Base-by-base conservation (phyloP, 2,113 vertebrate species). In the Lasiurus cinereus region DNA sequence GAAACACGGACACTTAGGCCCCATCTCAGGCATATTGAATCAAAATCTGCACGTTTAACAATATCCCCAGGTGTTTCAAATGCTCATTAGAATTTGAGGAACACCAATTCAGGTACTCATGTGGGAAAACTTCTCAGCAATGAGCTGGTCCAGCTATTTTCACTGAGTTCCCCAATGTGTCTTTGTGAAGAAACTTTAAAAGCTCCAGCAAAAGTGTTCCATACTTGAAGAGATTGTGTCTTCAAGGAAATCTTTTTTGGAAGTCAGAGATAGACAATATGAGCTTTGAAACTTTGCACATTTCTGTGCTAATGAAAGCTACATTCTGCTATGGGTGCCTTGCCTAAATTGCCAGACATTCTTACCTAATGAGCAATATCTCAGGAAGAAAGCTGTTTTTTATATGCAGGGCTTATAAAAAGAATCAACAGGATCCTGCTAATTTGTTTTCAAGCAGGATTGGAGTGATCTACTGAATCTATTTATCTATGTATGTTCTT, bases 181-280 rank as follows among this genome's bases (percentile, higher is more conserved):
- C 39, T 19, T 21, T 56, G 33, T 76, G 76, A 91, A 76, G 27
- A 95, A 79, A 72, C 50, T 43, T 48, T 77, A 92, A 79, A 16
- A 73, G 19, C 14, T 91, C 69, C 52, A 94, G 50, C 29, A 84
- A 95, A 93, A 89, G 78, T n/a, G 76, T 85, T 74, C 48, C 80
- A 43, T 16, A 46, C 31, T 12, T 46, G 27, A 33, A 94, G 83
- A 84, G 83, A 84, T 56, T 93, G 9, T 83, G 39, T 80, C 77
- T 92, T 91, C 43, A 83, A 43, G 74, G 56, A 62, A 72, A 52
- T 76, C 3, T 18, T 74, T 90, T 90, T 33, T 87, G 33, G 48
- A 92, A 83, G 52, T 19, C 36, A 62, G 43, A 70, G 7, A 78
- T 70, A 91, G 69, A 50, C 3, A 31, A 62, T 50, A 29, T 5